These are phyloP conservation scores for Nicator chloris DNA, from an alignment of 2,113 vertebrate species.

Conservation along the genomic window DNA sequence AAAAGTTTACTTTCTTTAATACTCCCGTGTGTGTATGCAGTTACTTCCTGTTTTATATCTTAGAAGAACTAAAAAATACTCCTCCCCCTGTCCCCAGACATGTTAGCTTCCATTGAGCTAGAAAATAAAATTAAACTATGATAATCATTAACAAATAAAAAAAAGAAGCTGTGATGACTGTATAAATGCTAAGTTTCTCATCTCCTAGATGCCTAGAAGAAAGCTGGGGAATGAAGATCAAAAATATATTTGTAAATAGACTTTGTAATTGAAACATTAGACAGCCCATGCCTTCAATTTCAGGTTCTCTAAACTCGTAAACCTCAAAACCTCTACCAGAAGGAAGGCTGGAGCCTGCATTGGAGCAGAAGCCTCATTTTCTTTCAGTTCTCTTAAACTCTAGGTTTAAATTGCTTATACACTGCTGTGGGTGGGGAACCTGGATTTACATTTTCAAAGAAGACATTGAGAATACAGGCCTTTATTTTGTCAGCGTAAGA, in stretches of 20 bases:
- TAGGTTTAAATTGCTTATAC: not conserved
- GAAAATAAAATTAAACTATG: not conserved
- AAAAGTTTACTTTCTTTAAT: not conserved
- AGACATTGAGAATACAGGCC: not conserved
- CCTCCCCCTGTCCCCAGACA: accelerated
- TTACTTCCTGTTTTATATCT: not conserved
- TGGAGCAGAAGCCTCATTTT: not conserved
- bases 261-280: not conserved
- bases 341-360: not conserved
- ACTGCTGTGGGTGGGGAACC: not conserved
- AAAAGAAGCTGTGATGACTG: not conserved
- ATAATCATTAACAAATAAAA: not conserved
- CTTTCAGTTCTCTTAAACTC: not conserved
- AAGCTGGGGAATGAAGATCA: not conserved
- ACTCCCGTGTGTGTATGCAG: not conserved
- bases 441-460: not conserved
- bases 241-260: not conserved
- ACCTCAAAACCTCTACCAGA: not conserved
- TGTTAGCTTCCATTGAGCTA: not conserved
- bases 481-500: not conserved
- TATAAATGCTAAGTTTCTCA: not conserved
- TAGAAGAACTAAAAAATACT: not conserved
- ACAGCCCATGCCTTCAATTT: not conserved
- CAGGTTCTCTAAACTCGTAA: not conserved
- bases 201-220: not conserved